Conservation (phyloP, 2,113 vertebrate genomes). For the Cyanocitta stelleri region DNA sequence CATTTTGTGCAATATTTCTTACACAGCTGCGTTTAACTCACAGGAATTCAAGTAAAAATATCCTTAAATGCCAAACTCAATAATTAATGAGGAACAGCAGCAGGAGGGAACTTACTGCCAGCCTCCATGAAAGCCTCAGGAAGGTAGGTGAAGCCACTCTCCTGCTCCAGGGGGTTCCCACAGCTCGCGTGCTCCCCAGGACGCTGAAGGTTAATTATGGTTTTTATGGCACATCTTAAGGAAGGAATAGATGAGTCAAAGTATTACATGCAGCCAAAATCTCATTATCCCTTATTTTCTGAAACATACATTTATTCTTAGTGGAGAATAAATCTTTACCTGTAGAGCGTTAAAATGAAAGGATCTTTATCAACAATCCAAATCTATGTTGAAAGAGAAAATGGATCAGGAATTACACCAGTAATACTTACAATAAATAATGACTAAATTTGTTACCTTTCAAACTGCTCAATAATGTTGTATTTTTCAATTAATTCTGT, state of each 20-base stretch:
- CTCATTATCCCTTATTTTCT: not conserved
- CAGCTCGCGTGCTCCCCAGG: conserved; percentile 96
- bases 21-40: not conserved
- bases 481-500: conserved; percentile 92
- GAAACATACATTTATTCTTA: conserved; percentile 11
- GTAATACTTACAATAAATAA: not conserved
- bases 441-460: conserved; percentile 72
- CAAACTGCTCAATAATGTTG: conserved; percentile 88
- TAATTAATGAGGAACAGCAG: conserved; percentile 50
- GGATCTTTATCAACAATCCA: conserved; percentile 7
- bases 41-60: not conserved
- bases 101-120: conserved; percentile 81
- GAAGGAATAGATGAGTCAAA: conserved; percentile 51
- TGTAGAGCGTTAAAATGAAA: conserved; percentile 28
- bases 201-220: conserved; percentile 94
- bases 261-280: not conserved
- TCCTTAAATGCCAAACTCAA: conserved; percentile 7
- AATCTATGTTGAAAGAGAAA: conserved; percentile 13
- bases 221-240: conserved; percentile 87
- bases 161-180: conserved; percentile 87
- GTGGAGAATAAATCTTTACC: conserved; percentile 18
- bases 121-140: conserved; percentile 95
- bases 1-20: not conserved
- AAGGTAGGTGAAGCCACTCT: conserved; percentile 92
- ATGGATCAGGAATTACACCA: not conserved